Base-by-base conservation (phyloP, 1,140 invertebrate genomes). In the Mizuhopecten yessoensis region DNA sequence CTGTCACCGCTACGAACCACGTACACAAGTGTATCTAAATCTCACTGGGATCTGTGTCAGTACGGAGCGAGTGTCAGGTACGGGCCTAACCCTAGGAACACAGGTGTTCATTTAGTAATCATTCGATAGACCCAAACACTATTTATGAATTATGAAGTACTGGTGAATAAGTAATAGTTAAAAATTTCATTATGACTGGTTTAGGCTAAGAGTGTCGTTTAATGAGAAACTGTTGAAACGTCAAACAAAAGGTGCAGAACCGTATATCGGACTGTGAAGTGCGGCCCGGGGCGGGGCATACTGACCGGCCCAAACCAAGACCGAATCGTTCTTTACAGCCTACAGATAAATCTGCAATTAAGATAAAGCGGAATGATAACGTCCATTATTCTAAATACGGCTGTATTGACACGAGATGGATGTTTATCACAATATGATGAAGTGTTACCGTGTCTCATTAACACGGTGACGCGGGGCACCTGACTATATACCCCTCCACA, bases 261-360 rank as follows among this genome's bases (percentile, higher is more conserved):
- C 57, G 57, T 75, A 3, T 29, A 75, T 2, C 23, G 57, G 57
- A 75, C 23, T n/a, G 57, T 75, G 57, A 75, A 75, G 57, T 75
- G 5, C 23, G 23, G 17, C 57, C 57, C 57, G n/a, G 57, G 45
- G 45, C 45, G 15, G 45, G n/a, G n/a, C 57, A 75, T 75, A 11
- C 57, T 75, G 57, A 75, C 57, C 57, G 29, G 42, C 42, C 57
- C 5, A 75, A 0, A 29, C 57, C 42, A 29, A n/a, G 57, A 75
- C 57, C 57, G 57, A 29, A 39, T 39, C 36, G 5, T 13, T 29
- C 5, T 29, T 5, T 29, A 75, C 57, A 75, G 57, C 57, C 57
- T 75, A 75, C 23, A 75, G 57, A 75, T 75, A 75, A 75, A 75
- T 75, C 57, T 75, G 11, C 57, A 75, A 75, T 75, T 75, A 75